Conservation (phyloP, 2,888 invertebrate genomes). For the Mechanitis messenoides region DNA sequence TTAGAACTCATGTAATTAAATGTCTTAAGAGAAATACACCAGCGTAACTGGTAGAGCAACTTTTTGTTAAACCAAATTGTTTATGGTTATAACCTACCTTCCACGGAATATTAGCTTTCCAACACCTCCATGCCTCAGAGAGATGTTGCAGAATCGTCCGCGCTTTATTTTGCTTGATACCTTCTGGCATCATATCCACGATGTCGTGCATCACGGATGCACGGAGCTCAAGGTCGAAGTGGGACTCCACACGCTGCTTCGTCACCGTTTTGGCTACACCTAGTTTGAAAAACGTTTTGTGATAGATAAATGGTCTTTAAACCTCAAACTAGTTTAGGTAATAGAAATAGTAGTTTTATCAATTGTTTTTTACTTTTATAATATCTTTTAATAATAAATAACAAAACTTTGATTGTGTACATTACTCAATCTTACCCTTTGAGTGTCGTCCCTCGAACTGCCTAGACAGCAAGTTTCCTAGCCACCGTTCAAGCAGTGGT, state of each 20-base stretch:
- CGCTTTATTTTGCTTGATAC: constrained; percentile 99
- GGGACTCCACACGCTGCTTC: constrained; percentile 99
- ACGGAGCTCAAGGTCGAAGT: constrained; percentile 98
- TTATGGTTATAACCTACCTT: constrained; percentile 80
- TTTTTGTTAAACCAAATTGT: too few relatives aligned
- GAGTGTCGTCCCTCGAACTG: constrained; percentile 99
- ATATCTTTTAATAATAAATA: too few relatives aligned
- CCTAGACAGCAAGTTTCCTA: constrained; percentile 98
- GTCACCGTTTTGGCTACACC: constrained; percentile 99
- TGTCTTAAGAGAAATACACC: neutral
- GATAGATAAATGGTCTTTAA: neutral
- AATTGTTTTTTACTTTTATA: too few relatives aligned
- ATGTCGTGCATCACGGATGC: constrained; percentile 99
- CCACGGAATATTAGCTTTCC: constrained; percentile 99
- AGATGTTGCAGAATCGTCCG: constrained; percentile 98
- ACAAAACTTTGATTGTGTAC: neutral
- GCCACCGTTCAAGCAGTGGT: constrained; percentile 97
- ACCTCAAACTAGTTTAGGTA: too few relatives aligned
- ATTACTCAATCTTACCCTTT: constrained; percentile 78
- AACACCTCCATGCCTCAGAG: constrained; percentile 99
- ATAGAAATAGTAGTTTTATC: too few relatives aligned
- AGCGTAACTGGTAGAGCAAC: neutral
- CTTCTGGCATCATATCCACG: constrained; percentile 99
- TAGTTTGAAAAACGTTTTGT: constrained; percentile 24
- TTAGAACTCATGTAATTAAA: too few relatives aligned